Conservation (phyloP, 2,113 vertebrate species). For the Pleuronectes platessa region DNA sequence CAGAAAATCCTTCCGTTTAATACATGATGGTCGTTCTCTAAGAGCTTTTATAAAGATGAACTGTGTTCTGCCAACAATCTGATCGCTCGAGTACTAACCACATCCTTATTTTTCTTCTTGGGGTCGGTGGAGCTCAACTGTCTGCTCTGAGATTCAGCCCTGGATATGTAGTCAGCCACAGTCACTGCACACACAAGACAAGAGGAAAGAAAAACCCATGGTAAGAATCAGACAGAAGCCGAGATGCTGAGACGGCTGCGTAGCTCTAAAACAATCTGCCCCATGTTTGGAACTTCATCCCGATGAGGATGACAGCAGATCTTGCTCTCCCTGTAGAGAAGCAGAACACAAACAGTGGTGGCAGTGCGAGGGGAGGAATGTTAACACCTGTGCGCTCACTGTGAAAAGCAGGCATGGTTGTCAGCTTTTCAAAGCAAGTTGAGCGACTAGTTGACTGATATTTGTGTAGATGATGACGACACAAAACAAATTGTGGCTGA, state of each 20-base stretch:
- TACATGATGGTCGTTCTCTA: no score
- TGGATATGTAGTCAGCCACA: conserved; percentile 99
- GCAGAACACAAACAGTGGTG: conserved; percentile 4
- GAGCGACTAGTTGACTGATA: no score
- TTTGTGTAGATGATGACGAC: background rate
- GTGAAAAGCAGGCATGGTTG: background rate
- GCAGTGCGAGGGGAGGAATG: background rate
- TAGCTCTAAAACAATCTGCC: background rate
- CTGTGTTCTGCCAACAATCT: no score
- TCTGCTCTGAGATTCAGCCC: conserved; percentile 98
- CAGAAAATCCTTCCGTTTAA: no score
- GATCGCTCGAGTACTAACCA: conserved; percentile 82
- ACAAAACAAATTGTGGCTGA: background rate
- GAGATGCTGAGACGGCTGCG: background rate
- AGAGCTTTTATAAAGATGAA: no score
- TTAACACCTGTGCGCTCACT: background rate
- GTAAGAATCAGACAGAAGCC: background rate
- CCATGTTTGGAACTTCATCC: background rate
- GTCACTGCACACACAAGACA: conserved; percentile 87
- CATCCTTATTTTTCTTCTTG: conserved; percentile 93
- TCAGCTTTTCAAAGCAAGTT: background rate
- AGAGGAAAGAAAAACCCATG: conserved; percentile 9
- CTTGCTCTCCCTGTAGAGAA: conserved; percentile 1
- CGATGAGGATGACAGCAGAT: no score
- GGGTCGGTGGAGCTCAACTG: conserved; percentile 90